These are phyloP conservation scores for Nerophis lumbriciformis DNA, from an alignment of 2,113 vertebrate genomes.

Conservation along the genomic window DNA sequence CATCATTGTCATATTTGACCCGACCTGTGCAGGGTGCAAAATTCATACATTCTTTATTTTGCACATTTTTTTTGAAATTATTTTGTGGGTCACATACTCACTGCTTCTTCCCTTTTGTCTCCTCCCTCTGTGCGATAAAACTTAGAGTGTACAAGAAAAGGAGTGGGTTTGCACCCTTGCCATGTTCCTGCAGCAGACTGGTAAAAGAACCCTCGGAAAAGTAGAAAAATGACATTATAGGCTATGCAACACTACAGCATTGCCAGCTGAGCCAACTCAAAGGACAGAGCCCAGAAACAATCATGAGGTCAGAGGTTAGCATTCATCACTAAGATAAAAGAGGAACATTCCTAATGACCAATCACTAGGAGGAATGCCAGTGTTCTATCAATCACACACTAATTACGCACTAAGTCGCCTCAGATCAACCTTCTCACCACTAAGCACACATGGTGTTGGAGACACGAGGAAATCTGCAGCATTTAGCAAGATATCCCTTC, in stretches of 20 bases:
- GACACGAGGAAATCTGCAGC: conserved; percentile 11
- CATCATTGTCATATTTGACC: too few relatives aligned
- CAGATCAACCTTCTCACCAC: conserved; percentile 1
- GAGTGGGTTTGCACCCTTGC: background rate
- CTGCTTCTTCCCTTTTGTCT: background rate
- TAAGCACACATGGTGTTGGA: conserved; percentile 13
- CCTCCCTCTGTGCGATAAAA: conserved; percentile 20
- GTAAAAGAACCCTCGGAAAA: too few relatives aligned
- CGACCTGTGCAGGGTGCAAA: too few relatives aligned
- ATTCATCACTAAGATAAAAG: conserved; percentile 55
- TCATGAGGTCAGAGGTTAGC: conserved; percentile 49
- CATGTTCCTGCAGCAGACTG: background rate
- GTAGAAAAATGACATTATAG: too few relatives aligned
- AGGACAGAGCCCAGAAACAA: conserved; percentile 43
- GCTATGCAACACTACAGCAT: background rate
- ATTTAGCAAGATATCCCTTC: conserved; percentile 20
- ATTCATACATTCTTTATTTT: too few relatives aligned
- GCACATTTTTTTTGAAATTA: too few relatives aligned
- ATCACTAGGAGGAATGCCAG: conserved; percentile 22
- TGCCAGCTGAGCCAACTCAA: conserved; percentile 6
- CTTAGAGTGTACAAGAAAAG: conserved; percentile 2
- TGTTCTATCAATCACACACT: conserved; percentile 24
- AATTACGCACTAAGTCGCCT: conserved; percentile 16
- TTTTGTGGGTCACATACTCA: background rate
- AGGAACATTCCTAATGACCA: conserved; percentile 6